These are phyloP conservation scores for Xyrauchen texanus DNA, from an alignment of 2,113 vertebrate genomes.

Conservation along the genomic window DNA sequence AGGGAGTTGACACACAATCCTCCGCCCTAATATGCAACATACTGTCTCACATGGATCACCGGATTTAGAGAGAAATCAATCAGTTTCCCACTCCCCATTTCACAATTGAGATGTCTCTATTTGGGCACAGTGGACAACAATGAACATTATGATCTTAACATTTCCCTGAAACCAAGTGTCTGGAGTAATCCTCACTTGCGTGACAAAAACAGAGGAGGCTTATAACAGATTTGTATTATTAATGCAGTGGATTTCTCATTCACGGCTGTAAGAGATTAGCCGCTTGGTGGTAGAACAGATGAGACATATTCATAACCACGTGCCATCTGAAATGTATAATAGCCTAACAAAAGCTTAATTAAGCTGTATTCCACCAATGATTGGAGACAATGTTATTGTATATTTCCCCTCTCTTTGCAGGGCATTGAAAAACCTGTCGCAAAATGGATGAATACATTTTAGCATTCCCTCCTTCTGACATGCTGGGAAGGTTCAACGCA, in stretches of 20 bases:
- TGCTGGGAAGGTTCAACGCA: slow-evolving; percentile 21
- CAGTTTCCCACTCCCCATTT: slow-evolving; percentile 20
- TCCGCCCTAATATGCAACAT: slow-evolving; percentile 46
- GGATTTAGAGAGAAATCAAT: slow-evolving; percentile 51
- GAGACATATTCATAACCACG: slow-evolving; percentile 64
- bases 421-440: slow-evolving; percentile 41
- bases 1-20: slow-evolving; percentile 37
- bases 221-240: slow-evolving; percentile 73
- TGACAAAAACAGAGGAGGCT: slow-evolving; percentile 51
- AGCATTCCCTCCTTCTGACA: not conserved
- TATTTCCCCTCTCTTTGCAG: slow-evolving; percentile 7
- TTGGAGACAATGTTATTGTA: slow-evolving; percentile 56
- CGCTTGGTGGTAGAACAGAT: slow-evolving; percentile 62
- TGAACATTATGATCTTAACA: slow-evolving; percentile 56
- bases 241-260: slow-evolving; percentile 65
- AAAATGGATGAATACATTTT: slow-evolving; percentile 48
- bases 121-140: slow-evolving; percentile 51
- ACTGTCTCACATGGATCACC: slow-evolving; percentile 44
- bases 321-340: slow-evolving; percentile 45
- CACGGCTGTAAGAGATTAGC: slow-evolving; percentile 69
- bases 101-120: slow-evolving; percentile 30
- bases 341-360: slow-evolving; percentile 63
- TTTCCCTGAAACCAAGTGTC: slow-evolving; percentile 36
- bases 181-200: slow-evolving; percentile 58
- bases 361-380: slow-evolving; percentile 65